Base-by-base conservation (phyloP, 2,797 vertebrate species). In the Macroramphosus scolopax region DNA sequence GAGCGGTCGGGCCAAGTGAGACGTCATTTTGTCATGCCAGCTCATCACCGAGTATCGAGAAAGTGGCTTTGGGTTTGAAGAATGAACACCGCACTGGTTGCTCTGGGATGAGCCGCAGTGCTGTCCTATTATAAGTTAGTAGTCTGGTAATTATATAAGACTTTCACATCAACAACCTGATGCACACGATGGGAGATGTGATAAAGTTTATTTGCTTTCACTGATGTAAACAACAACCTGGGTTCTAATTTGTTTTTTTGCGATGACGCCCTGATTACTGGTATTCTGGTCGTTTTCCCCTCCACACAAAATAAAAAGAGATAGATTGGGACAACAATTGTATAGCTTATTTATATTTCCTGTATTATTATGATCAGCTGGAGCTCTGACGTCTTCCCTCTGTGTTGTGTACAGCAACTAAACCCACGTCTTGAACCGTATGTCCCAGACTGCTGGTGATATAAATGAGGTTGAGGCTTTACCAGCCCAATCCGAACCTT, bases 51-150 rank as follows among this genome's bases (percentile, higher is more conserved):
- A 59, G 65, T 34, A 38, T 33, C 26, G 44, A 56, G 40, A 69
- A 65, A 48, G 49, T 6, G 7, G 58, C 25, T 71, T 74, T 65
- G 17, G 60, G 63, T 68, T 81, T 63, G 50, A 64, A 73, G n/a
- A 57, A 73, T 62, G 51, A 68, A 54, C 15, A 45, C 51, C 71
- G 61, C 78, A 58, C 47, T 72, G 72, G 70, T 72, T 57, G 55
- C 52, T 34, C 14, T 54, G 36, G 59, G 72, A 78, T 42, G 46
- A 80, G 66, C 68, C 68, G 51, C 74, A 74, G 50, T 10, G 51
- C 48, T 72, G 49, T 76, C 68, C 66, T 63, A 33, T 70, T 70
- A 71, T 74, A 80, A 77, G 78, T 67, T 15, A 46, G 51, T 10
- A 33, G 63, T 57, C 42, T 55, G 25, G 45, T 58, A 50, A 68